These are phyloP conservation scores for Uropsilus gracilis DNA, from an alignment of 2,113 vertebrate species.

Conservation along the genomic window DNA sequence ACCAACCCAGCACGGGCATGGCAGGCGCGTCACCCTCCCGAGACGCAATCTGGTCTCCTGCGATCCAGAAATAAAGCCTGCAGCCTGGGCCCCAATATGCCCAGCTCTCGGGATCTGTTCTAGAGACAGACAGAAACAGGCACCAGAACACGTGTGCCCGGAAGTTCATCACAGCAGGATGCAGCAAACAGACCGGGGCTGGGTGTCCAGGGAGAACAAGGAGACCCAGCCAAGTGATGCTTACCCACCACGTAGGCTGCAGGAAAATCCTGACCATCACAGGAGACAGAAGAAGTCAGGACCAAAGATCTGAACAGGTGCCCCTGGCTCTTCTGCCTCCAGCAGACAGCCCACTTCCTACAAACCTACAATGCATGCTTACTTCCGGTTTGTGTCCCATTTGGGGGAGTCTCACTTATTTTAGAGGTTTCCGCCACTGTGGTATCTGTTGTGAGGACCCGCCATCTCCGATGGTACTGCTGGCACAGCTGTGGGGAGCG, in stretches of 20 bases:
- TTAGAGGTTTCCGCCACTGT: no score
- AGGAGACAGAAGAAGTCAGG: background rate
- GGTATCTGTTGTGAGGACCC: no score
- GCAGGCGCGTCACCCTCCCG: rapidly evolving
- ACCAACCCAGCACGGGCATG: rapidly evolving
- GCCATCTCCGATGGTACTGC: no score
- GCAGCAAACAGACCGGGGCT: background rate
- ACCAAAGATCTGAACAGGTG: rapidly evolving
- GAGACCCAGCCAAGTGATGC: background rate
- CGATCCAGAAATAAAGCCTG: background rate
- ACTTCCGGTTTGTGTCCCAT: no score
- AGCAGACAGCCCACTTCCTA: no score
- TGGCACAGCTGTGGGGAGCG: no score
- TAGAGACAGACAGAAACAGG: background rate
- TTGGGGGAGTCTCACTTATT: no score
- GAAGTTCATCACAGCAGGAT: background rate
- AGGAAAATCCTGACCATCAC: background rate
- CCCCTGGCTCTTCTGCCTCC: no score
- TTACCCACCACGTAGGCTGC: rapidly evolving
- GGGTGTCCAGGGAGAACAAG: no score
- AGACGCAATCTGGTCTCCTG: background rate
- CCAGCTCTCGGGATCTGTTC: background rate
- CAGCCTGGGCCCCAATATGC: background rate
- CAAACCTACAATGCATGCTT: no score
- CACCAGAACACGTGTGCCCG: background rate